Conservation (phyloP, 2,113 vertebrate species). For the Mola mola region DNA sequence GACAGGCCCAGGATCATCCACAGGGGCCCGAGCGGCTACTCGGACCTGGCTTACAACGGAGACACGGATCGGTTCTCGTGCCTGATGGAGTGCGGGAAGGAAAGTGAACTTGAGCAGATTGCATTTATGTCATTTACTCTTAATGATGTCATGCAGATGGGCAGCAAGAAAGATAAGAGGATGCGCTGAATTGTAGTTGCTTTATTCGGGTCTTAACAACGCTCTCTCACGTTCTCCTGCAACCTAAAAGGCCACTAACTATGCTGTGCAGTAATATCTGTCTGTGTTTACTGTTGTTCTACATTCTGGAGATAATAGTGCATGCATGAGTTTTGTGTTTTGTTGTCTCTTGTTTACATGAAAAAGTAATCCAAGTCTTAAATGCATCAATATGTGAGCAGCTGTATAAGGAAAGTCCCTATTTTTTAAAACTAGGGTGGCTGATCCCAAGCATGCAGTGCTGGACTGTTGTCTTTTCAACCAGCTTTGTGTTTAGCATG, state of each 20-base stretch:
- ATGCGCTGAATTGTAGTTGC: constrained; percentile 34
- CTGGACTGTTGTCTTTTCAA: constrained; percentile 40
- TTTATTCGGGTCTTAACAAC: constrained; percentile 33
- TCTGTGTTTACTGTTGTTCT: constrained; percentile 63
- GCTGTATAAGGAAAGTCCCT: constrained; percentile 32
- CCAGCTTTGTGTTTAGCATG: constrained; percentile 55
- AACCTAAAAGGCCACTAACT: constrained; percentile 33
- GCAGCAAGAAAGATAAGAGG: constrained; percentile 61
- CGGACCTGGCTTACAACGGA: constrained; percentile 86
- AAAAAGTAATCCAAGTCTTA: constrained; percentile 38
- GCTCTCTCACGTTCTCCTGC: constrained; percentile 33
- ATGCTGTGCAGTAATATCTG: constrained; percentile 61
- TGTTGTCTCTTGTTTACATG: constrained; percentile 59
- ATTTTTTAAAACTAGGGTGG: constrained; percentile 36
- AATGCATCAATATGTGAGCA: constrained; percentile 57
- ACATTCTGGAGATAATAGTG: constrained; percentile 60
- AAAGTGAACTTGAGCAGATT: constrained; percentile 80
- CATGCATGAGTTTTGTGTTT: constrained; percentile 67
- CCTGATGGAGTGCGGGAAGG: constrained; percentile 88
- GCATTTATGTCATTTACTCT: constrained; percentile 78
- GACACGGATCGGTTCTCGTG: constrained; percentile 86
- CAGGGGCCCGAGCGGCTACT: constrained; percentile 88
- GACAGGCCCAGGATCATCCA: constrained; percentile 83
- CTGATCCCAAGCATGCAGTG: constrained; percentile 59
- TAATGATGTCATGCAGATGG: constrained; percentile 71